These are phyloP conservation scores for Biston betularia DNA, from an alignment of 2,888 invertebrate genomes.

Conservation along the genomic window DNA sequence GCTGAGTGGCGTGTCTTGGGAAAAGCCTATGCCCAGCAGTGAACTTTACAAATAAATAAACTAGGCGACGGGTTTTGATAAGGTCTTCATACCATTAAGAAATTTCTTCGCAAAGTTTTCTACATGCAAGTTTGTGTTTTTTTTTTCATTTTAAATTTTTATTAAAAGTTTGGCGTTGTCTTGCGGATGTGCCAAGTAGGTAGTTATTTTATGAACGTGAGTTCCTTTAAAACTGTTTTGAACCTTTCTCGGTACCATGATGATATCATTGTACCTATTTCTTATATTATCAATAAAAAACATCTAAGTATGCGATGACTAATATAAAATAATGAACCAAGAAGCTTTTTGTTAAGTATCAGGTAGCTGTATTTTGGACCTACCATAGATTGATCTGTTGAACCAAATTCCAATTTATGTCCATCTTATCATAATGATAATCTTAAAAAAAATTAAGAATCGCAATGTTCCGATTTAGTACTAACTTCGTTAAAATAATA, in stretches of 20 bases:
- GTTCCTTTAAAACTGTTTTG: conserved; percentile 11
- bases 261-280: conserved; percentile 43
- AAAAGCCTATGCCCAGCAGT: too few relatives aligned
- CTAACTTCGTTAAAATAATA: not conserved
- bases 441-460: not conserved
- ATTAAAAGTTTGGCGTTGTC: not conserved
- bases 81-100: too few relatives aligned
- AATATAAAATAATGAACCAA: conserved; percentile 17
- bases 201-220: conserved; percentile 13
- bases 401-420: not conserved
- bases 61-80: too few relatives aligned
- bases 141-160: not conserved
- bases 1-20: too few relatives aligned
- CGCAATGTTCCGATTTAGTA: not conserved
- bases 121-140: too few relatives aligned
- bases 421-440: conserved; percentile 1
- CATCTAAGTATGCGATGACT: conserved; percentile 23
- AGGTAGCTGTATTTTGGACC: conserved; percentile 1
- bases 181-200: conserved; percentile 12
- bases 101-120: too few relatives aligned
- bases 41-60: too few relatives aligned
- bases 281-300: conserved; percentile 20
- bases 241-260: conserved; percentile 41
- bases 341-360: conserved; percentile 22
- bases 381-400: not conserved